These are phyloP conservation scores for Arrhopalites spinosus DNA, from an alignment of 2,888 invertebrate genomes.

Conservation along the genomic window DNA sequence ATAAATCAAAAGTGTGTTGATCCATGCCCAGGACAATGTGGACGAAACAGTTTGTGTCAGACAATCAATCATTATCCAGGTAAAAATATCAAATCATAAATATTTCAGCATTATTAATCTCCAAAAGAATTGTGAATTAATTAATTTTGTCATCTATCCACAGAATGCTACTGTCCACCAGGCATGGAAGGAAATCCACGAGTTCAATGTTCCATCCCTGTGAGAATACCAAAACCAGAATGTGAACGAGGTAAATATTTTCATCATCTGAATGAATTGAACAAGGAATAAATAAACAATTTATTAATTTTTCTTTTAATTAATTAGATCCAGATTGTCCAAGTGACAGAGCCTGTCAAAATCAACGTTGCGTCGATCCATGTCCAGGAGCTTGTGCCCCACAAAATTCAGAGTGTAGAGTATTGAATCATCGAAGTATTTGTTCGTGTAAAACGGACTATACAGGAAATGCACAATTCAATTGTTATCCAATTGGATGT, in stretches of 20 bases:
- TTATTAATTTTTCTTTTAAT: too few species aligned
- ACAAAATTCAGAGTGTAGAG: slow-evolving; percentile 61
- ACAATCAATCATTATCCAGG: slow-evolving; percentile 75
- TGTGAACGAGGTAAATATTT: too few species aligned
- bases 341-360: slow-evolving; percentile 82
- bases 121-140: too few species aligned
- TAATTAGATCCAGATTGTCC: slow-evolving; percentile 82
- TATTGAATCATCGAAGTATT: slow-evolving; percentile 62
- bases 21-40: slow-evolving; percentile 81
- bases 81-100: too few species aligned
- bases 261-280: too few species aligned
- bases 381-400: slow-evolving; percentile 64
- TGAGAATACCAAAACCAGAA: slow-evolving; percentile 70
- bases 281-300: too few species aligned
- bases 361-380: slow-evolving; percentile 75
- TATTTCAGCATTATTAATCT: too few species aligned
- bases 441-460: slow-evolving; percentile 66
- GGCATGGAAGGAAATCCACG: slow-evolving; percentile 79
- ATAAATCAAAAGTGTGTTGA: slow-evolving; percentile 81
- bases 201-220: slow-evolving; percentile 69
- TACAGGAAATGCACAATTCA: slow-evolving; percentile 73
- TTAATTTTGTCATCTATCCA: too few species aligned
- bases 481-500: slow-evolving; percentile 69
- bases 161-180: slow-evolving; percentile 77
- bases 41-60: slow-evolving; percentile 80